Conservation (phyloP, 1,140 invertebrate species). For the Lasaia peninsularis region DNA sequence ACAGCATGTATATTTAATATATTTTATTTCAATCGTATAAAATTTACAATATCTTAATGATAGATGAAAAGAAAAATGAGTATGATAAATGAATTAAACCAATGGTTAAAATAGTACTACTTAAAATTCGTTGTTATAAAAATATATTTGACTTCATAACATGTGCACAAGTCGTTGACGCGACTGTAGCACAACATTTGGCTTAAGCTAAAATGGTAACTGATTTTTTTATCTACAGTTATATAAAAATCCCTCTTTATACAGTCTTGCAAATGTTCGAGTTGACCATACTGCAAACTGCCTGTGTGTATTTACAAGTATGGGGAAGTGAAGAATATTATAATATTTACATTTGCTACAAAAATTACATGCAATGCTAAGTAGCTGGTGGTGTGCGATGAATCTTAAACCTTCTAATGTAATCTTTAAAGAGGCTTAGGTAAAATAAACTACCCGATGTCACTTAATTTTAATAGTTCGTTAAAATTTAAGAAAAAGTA, state of each 20-base stretch:
- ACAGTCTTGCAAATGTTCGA: neutral
- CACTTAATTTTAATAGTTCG: slow-evolving; percentile 2
- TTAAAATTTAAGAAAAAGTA: neutral
- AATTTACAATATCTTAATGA: slow-evolving; percentile 2
- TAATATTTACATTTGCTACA: slow-evolving; percentile 8
- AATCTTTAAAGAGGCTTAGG: neutral
- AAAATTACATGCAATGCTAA: slow-evolving; percentile 5
- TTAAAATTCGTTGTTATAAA: slow-evolving; percentile 10
- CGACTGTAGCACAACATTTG: slow-evolving; percentile 3
- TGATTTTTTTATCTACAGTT: slow-evolving; percentile 1
- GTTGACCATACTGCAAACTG: neutral
- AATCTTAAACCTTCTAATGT: neutral
- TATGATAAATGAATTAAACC: neutral
- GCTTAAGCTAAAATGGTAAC: slow-evolving; percentile 7
- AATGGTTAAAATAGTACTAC: neutral
- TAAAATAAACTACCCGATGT: slow-evolving; percentile 16
- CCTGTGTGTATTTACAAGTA: neutral
- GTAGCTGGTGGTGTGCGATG: slow-evolving; percentile 1
- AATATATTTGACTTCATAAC: slow-evolving; percentile 1
- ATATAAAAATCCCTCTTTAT: neutral
- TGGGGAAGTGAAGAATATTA: neutral
- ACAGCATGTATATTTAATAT: neutral
- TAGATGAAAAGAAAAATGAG: slow-evolving; percentile 1
- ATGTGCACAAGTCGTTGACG: neutral
- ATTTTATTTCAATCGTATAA: slow-evolving; percentile 5